A percentile compares a stretch with the other conserved stretches of the same genome.
Evolutionary conservation across 2,888 invertebrate species (phyloP).

Genomic region (Teleiodes luculella): DNA sequence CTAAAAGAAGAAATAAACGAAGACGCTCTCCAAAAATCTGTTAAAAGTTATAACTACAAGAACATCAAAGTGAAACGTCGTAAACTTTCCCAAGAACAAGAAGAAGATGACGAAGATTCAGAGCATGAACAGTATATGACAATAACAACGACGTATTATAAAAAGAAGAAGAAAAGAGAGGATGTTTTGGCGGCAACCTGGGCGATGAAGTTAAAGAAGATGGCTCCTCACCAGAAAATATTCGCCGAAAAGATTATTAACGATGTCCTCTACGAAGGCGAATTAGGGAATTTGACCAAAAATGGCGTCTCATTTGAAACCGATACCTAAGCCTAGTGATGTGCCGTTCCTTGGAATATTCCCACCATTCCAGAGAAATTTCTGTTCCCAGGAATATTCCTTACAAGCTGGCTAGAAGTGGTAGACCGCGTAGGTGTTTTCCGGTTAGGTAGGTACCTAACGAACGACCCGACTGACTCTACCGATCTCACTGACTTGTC

Average conservation of each 20-base stretch:
- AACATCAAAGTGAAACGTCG: not conserved
- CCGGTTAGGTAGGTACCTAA: too few species aligned
- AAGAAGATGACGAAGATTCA: not conserved
- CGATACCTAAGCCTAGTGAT: too few species aligned
- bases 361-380: too few species aligned
- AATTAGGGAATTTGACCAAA: constrained; percentile 6
- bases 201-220: constrained; percentile 15
- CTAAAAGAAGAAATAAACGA: not conserved
- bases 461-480: too few species aligned
- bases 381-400: too few species aligned
- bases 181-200: constrained; percentile 11
- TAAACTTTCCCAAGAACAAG: not conserved
- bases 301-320: not conserved
- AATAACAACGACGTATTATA: constrained; percentile 5
- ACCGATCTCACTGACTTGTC: too few species aligned
- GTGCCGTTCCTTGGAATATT: too few species aligned
- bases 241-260: constrained; percentile 19
- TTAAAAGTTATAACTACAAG: not conserved
- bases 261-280: constrained; percentile 15
- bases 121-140: constrained; percentile 6
- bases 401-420: too few species aligned
- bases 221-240: constrained; percentile 13
- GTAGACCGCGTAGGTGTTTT: too few species aligned
- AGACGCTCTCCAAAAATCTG: too few species aligned
- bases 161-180: constrained; percentile 4